phyloP scores from a whole-genome alignment of 2,113 vertebrate species.

The Hippocampus mohnikei region DNA sequence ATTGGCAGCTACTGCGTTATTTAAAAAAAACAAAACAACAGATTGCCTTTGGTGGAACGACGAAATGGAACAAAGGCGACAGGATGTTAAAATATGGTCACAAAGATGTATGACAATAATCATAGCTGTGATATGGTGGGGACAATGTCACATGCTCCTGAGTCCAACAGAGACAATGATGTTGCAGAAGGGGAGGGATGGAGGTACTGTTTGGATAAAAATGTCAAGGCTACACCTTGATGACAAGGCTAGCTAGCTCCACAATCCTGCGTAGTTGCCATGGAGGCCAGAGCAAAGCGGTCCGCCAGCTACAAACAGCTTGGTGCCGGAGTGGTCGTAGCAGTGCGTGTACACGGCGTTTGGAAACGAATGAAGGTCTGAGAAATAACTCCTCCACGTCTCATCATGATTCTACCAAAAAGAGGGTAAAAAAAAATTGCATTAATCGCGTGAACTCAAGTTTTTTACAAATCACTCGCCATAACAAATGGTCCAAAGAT shows the following conservation, averaged over 20 bases:
- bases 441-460: neutral
- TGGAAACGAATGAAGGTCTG: slow-evolving; percentile 93
- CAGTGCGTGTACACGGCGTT: slow-evolving; percentile 99
- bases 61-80: slow-evolving; percentile 14
- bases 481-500: neutral
- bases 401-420: slow-evolving; percentile 88
- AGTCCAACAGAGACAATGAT: slow-evolving; percentile 48
- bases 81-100: slow-evolving; percentile 17
- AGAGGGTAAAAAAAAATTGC: neutral
- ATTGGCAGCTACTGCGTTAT: slow-evolving; percentile 41
- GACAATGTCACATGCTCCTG: slow-evolving; percentile 56
- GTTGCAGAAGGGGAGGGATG: slow-evolving; percentile 18
- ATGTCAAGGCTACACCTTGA: too few species aligned
- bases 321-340: slow-evolving; percentile 95
- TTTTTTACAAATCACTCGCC: neutral
- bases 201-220: slow-evolving; percentile 29
- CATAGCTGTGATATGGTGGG: slow-evolving; percentile 34
- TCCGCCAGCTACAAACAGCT: slow-evolving; percentile 96
- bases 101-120: slow-evolving; percentile 41
- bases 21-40: neutral
- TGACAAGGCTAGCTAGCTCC: slow-evolving; percentile 87
- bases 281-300: slow-evolving; percentile 96
- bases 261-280: slow-evolving; percentile 95
- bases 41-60: slow-evolving; percentile 10
- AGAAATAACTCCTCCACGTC: slow-evolving; percentile 99